Evolutionary conservation across 2,888 invertebrate genomes (phyloP), one percentile per base, ranked within the genome.

Genomic region (Erebia epiphron): DNA sequence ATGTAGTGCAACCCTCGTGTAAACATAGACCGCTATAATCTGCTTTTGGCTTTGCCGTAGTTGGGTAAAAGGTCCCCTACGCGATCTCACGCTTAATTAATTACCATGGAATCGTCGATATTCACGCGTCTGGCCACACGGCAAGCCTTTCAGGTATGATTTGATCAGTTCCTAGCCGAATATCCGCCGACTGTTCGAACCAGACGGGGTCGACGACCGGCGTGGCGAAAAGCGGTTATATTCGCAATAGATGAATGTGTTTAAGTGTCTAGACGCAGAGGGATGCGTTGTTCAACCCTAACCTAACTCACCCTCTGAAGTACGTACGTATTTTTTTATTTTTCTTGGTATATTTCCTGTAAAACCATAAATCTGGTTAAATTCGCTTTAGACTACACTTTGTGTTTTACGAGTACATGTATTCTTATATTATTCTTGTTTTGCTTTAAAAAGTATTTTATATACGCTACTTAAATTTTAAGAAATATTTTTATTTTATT

Each of bases 221-320:
- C 62, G 62, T 14, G 62, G 49, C 62, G 62, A 62, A 14, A 26
- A 62, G 49, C 61, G 61, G 61, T 62, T 35, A 49, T 49, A 62
- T 49, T 62, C 62, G 62, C 62, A 49, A 62, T 62, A 62, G 62
- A 62, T 62, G 62, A 62, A 62, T 62, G 62, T 62, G 62, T 62
- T 62, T 62, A 62, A 62, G 61, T 62, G 62, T 62, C 62, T 62
- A 62, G 62, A 62, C 62, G 46, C 7, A 62, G 62, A 62, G 62
- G 62, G 62, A 62, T 61, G 61, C 62, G 62, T 62, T 62, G 62
- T 62, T 62, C 62, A 14, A 62, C 62, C 62, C 62, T 62, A 62
- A 49, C 62, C 62, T 62, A 62, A 62, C 49, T 49, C 62, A 46
- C 62, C 62, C 62, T 62, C 62, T 21, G 11, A 62, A 62, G 49